These are phyloP conservation scores for Heliothis peltigera DNA, from an alignment of 2,888 invertebrate species.

Conservation along the genomic window DNA sequence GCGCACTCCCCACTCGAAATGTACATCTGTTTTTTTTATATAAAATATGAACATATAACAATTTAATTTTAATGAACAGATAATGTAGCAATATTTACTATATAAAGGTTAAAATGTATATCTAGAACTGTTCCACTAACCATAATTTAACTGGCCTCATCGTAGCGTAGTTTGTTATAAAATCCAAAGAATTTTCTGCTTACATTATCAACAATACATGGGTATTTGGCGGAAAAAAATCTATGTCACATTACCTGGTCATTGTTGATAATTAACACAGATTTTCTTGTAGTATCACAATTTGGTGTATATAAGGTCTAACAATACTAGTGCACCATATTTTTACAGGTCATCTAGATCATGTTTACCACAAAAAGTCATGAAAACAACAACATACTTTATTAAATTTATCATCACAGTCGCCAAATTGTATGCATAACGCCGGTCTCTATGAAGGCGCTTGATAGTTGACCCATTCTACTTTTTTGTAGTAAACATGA, in stretches of 20 bases:
- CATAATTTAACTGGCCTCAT: constrained; percentile 40
- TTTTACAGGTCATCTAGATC: too few relatives aligned
- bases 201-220: constrained; percentile 23
- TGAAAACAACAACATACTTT: too few relatives aligned
- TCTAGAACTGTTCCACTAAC: constrained; percentile 65
- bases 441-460: too few relatives aligned
- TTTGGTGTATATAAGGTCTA: constrained; percentile 58
- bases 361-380: too few relatives aligned
- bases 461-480: too few relatives aligned
- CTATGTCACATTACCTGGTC: constrained; percentile 18
- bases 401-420: too few relatives aligned
- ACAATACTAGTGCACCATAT: too few relatives aligned
- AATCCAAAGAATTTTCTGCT: constrained; percentile 39
- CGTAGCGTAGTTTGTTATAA: constrained; percentile 37
- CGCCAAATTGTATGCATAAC: too few relatives aligned
- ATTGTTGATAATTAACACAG: constrained; percentile 28
- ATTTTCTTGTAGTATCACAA: constrained; percentile 29
- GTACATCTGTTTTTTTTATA: constrained; percentile 60
- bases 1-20: constrained; percentile 18
- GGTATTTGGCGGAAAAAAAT: constrained; percentile 14
- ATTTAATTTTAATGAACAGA: constrained; percentile 55
- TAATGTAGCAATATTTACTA: constrained; percentile 61
- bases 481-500: too few relatives aligned
- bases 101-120: constrained; percentile 57
- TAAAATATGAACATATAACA: constrained; percentile 42